Percentiles rank a stretch among this genome's conserved stretches.
Evolutionary conservation across 2,113 vertebrate species (phyloP).

Genomic region (Eulemur macaco): DNA sequence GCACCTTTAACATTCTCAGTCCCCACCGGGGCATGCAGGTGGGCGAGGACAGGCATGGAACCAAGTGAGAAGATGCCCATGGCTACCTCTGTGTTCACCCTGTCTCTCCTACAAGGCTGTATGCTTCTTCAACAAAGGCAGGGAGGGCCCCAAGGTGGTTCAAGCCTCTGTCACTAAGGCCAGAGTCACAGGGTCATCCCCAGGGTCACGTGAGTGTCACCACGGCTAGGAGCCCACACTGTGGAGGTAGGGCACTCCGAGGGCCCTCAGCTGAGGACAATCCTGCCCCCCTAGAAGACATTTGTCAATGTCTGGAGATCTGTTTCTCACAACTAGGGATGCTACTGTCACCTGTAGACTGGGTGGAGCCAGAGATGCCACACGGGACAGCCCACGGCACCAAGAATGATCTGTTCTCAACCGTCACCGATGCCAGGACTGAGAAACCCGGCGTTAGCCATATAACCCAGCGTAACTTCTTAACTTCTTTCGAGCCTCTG

Average conservation of each 20-base stretch:
- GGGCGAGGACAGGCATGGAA: neutral
- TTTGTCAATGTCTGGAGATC: neutral
- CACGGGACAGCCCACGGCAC: rapidly evolving
- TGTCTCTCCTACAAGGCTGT: neutral
- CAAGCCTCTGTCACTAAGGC: neutral
- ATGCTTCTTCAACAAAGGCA: neutral
- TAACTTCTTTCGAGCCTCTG: neutral
- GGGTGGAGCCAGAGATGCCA: rapidly evolving
- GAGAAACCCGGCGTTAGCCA: neutral
- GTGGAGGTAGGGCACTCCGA: neutral
- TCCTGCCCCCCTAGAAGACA: neutral
- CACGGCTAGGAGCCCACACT: neutral
- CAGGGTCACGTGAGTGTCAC: rapidly evolving
- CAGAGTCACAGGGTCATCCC: neutral
- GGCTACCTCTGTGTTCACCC: rapidly evolving
- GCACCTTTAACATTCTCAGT: rapidly evolving
- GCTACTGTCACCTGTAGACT: neutral
- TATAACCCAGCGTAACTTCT: rapidly evolving
- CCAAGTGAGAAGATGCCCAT: neutral
- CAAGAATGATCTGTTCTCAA: rapidly evolving
- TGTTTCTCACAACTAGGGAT: no score
- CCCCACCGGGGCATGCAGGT: rapidly evolving
- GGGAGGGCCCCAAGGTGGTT: neutral
- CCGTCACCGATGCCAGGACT: rapidly evolving
- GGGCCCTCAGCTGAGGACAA: rapidly evolving